Evolutionary conservation across 1,140 invertebrate species (phyloP), one percentile per base, ranked within the genome.

Genomic region (Drosophila pruinosa): DNA sequence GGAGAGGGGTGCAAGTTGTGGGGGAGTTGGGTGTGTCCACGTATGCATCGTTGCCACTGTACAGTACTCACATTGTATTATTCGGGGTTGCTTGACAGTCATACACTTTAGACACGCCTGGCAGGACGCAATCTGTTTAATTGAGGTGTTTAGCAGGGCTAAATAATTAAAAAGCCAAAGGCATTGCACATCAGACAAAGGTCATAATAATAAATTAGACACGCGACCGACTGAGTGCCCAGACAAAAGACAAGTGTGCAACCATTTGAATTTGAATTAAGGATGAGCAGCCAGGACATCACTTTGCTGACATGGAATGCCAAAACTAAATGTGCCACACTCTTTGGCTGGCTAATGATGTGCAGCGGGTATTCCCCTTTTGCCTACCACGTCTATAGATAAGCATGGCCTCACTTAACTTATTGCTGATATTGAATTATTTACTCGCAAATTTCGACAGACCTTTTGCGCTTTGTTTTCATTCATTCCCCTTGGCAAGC

Each of bases 81-180:
- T 50, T 64, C 24, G 4, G 19, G 48, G 53, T 41, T 78, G 65
- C 64, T 54, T 58, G 68, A 65, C 67, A 45, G 52, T 26, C 65
- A 69, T 69, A 62, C 52, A 22, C 63, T 59, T 78, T 73, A 58
- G 74, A 62, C 78, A 81, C 78, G 78, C 78, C 61, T 57, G 56
- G 21, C 26, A 31, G 21, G 47, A 71, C 54, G 80, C 80, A 85
- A 85, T 85, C 80, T 86, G 69, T 85, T 85, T 85, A 85, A 85
- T 85, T 85, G 80, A 77, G 77, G 73, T 85, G 82, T 85, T 85
- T 85, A 86, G 81, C 77, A 76, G 45, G 70, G 70, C 63, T 86
- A 67, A 81, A 85, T 85, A 85, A 86, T 85, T 71, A 80, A 85
- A 63, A 22, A 67, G 41, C 64, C 50, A 39, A 39, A 61, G 57